Evolutionary conservation across 2,888 invertebrate genomes (phyloP), one percentile per base, ranked within the genome.

Genomic region (Drosophila paracracens): DNA sequence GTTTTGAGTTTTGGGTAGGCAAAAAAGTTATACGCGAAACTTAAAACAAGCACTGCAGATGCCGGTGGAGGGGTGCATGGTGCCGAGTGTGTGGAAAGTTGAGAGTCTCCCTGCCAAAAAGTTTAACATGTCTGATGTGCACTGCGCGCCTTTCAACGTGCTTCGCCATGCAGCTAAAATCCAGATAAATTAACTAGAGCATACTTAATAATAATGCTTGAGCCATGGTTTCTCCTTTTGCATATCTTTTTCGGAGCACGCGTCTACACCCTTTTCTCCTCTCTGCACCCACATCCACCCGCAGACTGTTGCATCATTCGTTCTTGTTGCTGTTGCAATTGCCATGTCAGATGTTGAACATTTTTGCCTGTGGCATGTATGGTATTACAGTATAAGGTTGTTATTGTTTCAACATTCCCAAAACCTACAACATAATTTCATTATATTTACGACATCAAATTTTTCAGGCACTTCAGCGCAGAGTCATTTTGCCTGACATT

Each of bases 151-250:
- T 58, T 71, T 66, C 48, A 48, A 13, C 58, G 36, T 67, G 43
- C 66, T 59, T 51, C 58, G 10, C 38, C 27, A 51, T 31, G 16
- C 59, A 58, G 66, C 53, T 60, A 61, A 69, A 73, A 78, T 69
- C 50, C 76, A 58, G 59, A 53, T 56, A 82, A 89, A 88, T 86
- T 80, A 84, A 82, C 82, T 82, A 68, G 69, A 74, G 82, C 63
- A 64, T 76, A 74, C 70, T 88, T 79, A 77, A 82, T 84, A 82
- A 84, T 78, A 80, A 76, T 66, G 72, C 11, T 65, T 33, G 57
- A 51, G 52, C 54, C 38, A 21, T 21, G 31, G 51, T 29, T 33
- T 18, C 56, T 29, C 43, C 56, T 48, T 4, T 31, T 58, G 54
- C 56, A 69, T 60, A 68, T 72, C 64, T 67, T 25, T 25, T 25